Evolutionary conservation across 2,888 invertebrate genomes (phyloP).

Genomic region (Zygogramma bicolorata): DNA sequence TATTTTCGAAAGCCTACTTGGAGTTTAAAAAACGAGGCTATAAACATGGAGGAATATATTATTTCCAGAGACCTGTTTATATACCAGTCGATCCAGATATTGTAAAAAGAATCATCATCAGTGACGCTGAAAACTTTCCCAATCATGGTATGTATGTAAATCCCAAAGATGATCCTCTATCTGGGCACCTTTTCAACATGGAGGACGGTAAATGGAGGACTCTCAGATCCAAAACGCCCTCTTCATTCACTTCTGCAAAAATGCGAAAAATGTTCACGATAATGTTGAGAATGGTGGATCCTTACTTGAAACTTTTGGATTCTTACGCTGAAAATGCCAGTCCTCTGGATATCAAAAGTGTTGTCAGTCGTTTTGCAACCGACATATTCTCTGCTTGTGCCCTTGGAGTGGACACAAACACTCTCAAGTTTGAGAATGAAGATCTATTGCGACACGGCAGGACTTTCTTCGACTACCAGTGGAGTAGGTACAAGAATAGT

Average conservation of each 20-base stretch:
- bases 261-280: constrained; percentile 60
- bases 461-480: constrained; percentile 51
- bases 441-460: constrained; percentile 60
- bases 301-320: constrained; percentile 30
- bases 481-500: constrained; percentile 44
- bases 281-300: constrained; percentile 46
- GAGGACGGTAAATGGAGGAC: constrained; percentile 64
- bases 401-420: constrained; percentile 72
- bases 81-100: constrained; percentile 55
- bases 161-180: constrained; percentile 61
- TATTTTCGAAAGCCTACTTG: constrained; percentile 41
- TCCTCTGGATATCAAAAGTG: constrained; percentile 34
- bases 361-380: constrained; percentile 66
- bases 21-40: constrained; percentile 47
- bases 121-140: constrained; percentile 67
- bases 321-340: constrained; percentile 19
- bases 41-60: constrained; percentile 55
- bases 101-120: constrained; percentile 68
- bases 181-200: constrained; percentile 63
- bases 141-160: constrained; percentile 51
- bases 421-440: constrained; percentile 68
- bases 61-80: constrained; percentile 63
- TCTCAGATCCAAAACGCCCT: constrained; percentile 54
- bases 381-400: constrained; percentile 72
- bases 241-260: constrained; percentile 60